Percentiles rank a stretch among this genome's conserved stretches.
Evolutionary conservation across 2,113 vertebrate genomes (phyloP).

Genomic region (Hyla sarda): DNA sequence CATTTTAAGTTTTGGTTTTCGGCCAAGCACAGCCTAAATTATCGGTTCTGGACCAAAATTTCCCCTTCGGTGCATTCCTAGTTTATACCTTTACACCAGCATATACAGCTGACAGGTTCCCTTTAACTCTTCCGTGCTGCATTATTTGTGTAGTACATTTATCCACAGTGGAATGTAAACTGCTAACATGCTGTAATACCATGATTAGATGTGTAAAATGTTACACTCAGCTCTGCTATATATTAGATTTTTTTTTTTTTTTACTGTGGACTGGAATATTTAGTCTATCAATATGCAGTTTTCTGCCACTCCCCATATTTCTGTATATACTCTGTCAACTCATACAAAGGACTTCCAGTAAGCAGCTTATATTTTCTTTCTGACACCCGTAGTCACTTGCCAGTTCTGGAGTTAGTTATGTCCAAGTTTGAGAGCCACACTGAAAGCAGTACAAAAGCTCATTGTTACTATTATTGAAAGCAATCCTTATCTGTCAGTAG

Average conservation of each 20-base stretch:
- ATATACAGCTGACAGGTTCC: too few relatives aligned
- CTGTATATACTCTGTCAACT: neutral
- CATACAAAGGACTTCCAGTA: neutral
- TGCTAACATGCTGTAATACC: neutral
- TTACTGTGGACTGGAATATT: neutral
- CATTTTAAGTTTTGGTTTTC: too few relatives aligned
- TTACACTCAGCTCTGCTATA: neutral
- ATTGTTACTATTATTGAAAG: conserved; percentile 43
- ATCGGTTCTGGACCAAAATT: too few relatives aligned
- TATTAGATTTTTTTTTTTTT: too few relatives aligned
- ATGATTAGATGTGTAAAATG: neutral
- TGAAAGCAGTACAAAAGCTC: conserved; percentile 30
- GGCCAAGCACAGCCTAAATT: too few relatives aligned
- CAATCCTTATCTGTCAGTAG: conserved; percentile 30
- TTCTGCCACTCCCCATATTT: neutral
- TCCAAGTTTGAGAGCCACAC: conserved; percentile 28
- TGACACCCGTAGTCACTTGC: conserved; percentile 10
- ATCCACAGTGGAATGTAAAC: neutral
- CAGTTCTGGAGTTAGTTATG: conserved; percentile 1
- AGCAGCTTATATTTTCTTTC: conserved; percentile 16
- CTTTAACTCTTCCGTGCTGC: too few relatives aligned
- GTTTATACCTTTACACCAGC: too few relatives aligned
- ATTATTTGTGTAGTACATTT: neutral
- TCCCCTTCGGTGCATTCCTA: too few relatives aligned
- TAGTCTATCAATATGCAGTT: neutral